Percentiles rank a stretch among this genome's conserved stretches.
phyloP scores from a whole-genome alignment of 2,113 vertebrate genomes.

The Monopterus albus region DNA sequence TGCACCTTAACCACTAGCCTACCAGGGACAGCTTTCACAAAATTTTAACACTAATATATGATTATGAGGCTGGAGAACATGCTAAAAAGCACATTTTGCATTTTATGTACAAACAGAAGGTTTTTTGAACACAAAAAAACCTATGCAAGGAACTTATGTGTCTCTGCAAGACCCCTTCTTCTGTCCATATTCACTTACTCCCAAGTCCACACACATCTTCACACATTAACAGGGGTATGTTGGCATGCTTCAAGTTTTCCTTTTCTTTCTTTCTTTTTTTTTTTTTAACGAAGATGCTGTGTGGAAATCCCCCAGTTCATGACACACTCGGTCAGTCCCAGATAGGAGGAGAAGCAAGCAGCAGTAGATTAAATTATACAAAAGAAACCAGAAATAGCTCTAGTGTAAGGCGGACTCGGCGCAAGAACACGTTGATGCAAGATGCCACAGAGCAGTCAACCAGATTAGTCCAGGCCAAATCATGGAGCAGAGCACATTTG shows the following conservation, averaged over 20 bases:
- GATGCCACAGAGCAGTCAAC: constrained; percentile 61
- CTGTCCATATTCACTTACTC: not conserved
- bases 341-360: constrained; percentile 67
- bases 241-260: constrained; percentile 35
- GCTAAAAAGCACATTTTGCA: not conserved
- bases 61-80: not conserved
- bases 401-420: constrained; percentile 59
- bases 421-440: constrained; percentile 57
- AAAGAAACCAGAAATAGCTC: constrained; percentile 82
- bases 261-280: constrained; percentile 15
- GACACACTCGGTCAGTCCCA: constrained; percentile 64
- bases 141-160: not conserved
- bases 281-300: constrained; percentile 17
- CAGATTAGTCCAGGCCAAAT: constrained; percentile 56
- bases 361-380: constrained; percentile 83
- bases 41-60: too few species aligned
- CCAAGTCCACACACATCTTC: not conserved
- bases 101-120: not conserved
- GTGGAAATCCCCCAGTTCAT: constrained; percentile 54
- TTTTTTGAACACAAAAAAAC: not conserved
- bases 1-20: too few species aligned
- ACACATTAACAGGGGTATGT: not conserved
- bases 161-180: too few species aligned
- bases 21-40: too few species aligned
- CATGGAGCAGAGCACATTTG: constrained; percentile 10